Percentiles rank a stretch among this genome's conserved stretches.
phyloP scores from a whole-genome alignment of 2,113 vertebrate species.

The Cyphotilapia sp. region DNA sequence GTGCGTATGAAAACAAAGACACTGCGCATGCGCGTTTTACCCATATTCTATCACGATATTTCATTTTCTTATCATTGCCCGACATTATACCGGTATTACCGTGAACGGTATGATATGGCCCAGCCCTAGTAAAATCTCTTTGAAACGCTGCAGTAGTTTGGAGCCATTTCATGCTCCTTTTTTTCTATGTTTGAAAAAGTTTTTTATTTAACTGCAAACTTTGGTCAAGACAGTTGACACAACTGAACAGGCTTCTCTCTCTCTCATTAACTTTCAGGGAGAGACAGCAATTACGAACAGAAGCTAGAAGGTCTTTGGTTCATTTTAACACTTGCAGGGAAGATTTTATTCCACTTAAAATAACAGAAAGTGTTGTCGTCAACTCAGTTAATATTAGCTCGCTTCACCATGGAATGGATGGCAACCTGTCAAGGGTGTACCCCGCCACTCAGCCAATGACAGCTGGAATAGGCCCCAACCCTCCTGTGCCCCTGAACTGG shows the following conservation, averaged over 20 bases:
- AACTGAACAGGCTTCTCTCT: rapidly evolving
- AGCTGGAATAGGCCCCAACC: neutral
- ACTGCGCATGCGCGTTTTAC: rapidly evolving
- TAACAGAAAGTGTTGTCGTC: neutral
- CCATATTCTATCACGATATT: rapidly evolving
- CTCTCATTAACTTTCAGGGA: neutral
- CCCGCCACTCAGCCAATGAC: neutral
- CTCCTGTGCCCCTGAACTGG: neutral
- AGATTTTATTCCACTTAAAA: neutral
- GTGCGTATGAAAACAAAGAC: rapidly evolving
- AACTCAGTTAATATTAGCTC: neutral
- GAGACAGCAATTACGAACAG: neutral
- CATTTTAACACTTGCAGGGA: neutral
- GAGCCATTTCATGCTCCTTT: neutral
- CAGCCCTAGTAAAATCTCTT: rapidly evolving
- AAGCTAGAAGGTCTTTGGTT: neutral
- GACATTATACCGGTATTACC: rapidly evolving
- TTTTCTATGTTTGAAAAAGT: neutral
- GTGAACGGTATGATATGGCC: rapidly evolving
- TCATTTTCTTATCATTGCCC: neutral
- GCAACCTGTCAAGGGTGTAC: neutral
- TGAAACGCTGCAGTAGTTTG: neutral
- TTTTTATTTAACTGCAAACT: neutral
- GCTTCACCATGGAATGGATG: neutral
- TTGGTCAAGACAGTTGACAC: neutral